phyloP scores from a whole-genome alignment of 2,797 vertebrate species.

The Glyptemys insculpta region DNA sequence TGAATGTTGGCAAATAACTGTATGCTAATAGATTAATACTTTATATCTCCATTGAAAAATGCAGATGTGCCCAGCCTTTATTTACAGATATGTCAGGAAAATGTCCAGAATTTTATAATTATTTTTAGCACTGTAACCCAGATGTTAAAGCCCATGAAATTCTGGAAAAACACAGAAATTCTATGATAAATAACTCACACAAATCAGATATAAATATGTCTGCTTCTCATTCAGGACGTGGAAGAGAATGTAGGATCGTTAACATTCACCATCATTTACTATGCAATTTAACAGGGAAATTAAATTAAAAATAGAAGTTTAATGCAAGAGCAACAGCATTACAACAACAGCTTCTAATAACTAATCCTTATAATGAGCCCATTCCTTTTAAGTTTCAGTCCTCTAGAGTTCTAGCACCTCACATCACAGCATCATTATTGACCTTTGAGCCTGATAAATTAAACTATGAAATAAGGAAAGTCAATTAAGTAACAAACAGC shows the following conservation, averaged over 20 bases:
- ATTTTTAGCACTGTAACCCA: constrained; percentile 43
- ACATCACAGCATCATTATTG: not conserved
- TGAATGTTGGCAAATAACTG: not conserved
- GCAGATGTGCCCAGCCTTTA: not conserved
- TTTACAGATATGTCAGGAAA: not conserved
- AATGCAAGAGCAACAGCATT: constrained; percentile 37
- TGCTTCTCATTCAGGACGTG: not conserved
- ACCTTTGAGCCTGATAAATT: constrained; percentile 47
- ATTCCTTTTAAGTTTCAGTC: constrained; percentile 39
- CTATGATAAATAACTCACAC: not conserved
- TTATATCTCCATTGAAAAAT: not conserved
- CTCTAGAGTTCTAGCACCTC: constrained; percentile 27
- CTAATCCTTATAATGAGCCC: constrained; percentile 34
- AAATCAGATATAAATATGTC: constrained; percentile 15
- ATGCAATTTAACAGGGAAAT: not conserved
- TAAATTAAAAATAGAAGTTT: constrained; percentile 9
- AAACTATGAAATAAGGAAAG: not conserved
- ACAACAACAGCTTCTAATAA: constrained; percentile 46
- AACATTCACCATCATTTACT: constrained; percentile 26
- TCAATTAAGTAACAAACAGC: not conserved
- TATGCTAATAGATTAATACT: not conserved
- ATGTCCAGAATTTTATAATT: constrained; percentile 2
- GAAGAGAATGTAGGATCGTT: not conserved
- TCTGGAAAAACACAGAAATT: not conserved
- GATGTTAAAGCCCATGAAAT: not conserved